Percentiles rank a stretch among this genome's conserved stretches.
These are phyloP conservation scores for Wiebesia pumilae DNA, from an alignment of 1,140 invertebrate species.

Conservation along the genomic window DNA sequence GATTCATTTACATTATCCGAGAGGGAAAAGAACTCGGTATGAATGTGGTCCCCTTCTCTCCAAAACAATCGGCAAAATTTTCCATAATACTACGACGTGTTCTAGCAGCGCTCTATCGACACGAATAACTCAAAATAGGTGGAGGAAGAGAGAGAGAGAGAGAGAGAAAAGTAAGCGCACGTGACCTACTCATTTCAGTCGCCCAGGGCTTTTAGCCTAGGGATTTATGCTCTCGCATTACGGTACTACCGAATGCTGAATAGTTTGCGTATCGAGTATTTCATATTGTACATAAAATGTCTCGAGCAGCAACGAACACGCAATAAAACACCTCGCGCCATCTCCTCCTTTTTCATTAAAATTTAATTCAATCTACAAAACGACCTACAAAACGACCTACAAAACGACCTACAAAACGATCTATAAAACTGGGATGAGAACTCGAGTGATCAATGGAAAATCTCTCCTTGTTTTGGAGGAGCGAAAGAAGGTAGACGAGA, in stretches of 20 bases:
- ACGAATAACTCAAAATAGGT: too few species aligned
- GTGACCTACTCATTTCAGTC: not conserved
- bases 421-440: too few species aligned
- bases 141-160: too few species aligned
- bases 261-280: too few species aligned
- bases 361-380: too few species aligned
- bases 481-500: too few species aligned
- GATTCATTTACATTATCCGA: slow-evolving; percentile 23
- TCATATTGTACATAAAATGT: not conserved
- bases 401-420: too few species aligned
- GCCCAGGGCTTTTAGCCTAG: not conserved
- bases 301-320: not conserved
- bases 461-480: too few species aligned
- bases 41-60: not conserved
- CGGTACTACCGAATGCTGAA: too few species aligned
- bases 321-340: not conserved
- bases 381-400: too few species aligned
- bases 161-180: not conserved
- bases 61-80: not conserved
- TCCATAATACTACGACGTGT: not conserved
- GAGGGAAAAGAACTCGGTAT: not conserved
- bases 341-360: too few species aligned
- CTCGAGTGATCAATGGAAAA: too few species aligned
- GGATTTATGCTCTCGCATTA: not conserved
- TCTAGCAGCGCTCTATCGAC: not conserved